Base-by-base conservation (phyloP, 2,888 invertebrate genomes). In the Stenchaetothrips biformis region DNA sequence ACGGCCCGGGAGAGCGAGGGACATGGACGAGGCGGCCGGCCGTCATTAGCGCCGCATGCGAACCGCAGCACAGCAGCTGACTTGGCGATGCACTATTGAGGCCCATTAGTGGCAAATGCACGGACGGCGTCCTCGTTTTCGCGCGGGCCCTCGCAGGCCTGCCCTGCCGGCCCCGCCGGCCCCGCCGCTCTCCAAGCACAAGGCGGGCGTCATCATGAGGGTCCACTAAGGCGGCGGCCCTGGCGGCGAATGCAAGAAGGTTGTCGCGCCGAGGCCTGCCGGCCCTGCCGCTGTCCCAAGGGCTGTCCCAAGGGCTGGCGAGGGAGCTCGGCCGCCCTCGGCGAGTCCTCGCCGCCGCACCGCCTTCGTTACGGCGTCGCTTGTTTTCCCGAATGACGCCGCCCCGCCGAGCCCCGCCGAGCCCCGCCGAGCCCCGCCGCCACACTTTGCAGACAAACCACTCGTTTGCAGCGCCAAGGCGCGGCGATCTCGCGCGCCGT, bases 361-460 rank as follows among this genome's bases (percentile, higher is more conserved):
- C 37, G 67, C 67, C 21, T 74, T 74, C 67, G 67, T 74, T 74
- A 74, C 25, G 67, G 67, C 67, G 25, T 25, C 11, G n/a, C 67
- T 74, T 74, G 67, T 74, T 53, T n/a, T 25, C 67, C 67, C 67
- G 25, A 74, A 74, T 74, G 67, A 74, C 67, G 67, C 53, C 53
- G 53, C 53, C 53, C 53, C 53, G 13, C 13, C 53, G 3, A 1
- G 59, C 59, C 59, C 37, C 37, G 37, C 37, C 37, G 2, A 1
- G 37, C 37, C 37, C 37, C 37, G 37, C 37, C 37, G 37, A 1
- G 4, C 37, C 37, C 37, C 37, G 37, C 37, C 37, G 37, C 37
- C 37, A 37, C 37, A 37, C 37, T 37, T 37, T 37, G 37, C 37
- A 37, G 37, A 37, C 37, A 37, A 37, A 37, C 37, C 37, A 37